phyloP scores from a whole-genome alignment of 53 echinoderm and acorn worm species.

The Pentamera pediparva region DNA sequence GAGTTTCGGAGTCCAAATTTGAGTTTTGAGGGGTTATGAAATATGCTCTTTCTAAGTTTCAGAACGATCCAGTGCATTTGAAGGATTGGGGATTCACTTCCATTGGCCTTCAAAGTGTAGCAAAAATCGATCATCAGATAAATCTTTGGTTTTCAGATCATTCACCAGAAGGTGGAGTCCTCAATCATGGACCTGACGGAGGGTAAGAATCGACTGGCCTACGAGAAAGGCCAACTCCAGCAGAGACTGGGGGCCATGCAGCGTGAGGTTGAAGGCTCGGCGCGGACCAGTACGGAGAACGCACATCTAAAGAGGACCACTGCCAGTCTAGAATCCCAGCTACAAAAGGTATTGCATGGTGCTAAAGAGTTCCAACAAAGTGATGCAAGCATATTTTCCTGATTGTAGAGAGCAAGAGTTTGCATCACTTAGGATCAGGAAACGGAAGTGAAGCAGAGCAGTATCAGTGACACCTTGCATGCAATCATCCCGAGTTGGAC shows the following conservation, averaged over 20 bases:
- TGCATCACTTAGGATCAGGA: not conserved
- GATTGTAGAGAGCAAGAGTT: not conserved
- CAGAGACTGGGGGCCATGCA: constrained; percentile 64
- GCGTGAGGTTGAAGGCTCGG: constrained; percentile 45
- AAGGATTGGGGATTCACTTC: too few relatives aligned
- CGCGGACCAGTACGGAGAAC: constrained; percentile 49
- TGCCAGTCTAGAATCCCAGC: constrained; percentile 46
- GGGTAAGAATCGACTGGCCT: constrained; percentile 83
- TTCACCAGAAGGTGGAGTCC: constrained; percentile 69
- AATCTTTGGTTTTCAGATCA: constrained; percentile 14
- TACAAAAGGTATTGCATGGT: constrained; percentile 38
- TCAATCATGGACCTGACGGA: constrained; percentile 67
- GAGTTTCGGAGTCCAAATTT: too few relatives aligned
- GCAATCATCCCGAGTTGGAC: too few relatives aligned
- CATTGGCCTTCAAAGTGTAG: too few relatives aligned
- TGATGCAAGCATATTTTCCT: not conserved
- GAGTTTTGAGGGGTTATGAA: too few relatives aligned
- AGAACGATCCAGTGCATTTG: too few relatives aligned
- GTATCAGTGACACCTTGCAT: too few relatives aligned
- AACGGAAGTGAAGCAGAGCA: too few relatives aligned
- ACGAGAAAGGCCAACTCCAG: constrained; percentile 89
- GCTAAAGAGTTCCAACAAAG: not conserved
- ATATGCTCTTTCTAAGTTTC: too few relatives aligned
- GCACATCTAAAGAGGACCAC: constrained; percentile 46
- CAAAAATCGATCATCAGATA: not conserved